Percentiles rank a stretch among this genome's conserved stretches.
Conservation (phyloP, 2,888 invertebrate species). For the Acrobasis repandana region DNA sequence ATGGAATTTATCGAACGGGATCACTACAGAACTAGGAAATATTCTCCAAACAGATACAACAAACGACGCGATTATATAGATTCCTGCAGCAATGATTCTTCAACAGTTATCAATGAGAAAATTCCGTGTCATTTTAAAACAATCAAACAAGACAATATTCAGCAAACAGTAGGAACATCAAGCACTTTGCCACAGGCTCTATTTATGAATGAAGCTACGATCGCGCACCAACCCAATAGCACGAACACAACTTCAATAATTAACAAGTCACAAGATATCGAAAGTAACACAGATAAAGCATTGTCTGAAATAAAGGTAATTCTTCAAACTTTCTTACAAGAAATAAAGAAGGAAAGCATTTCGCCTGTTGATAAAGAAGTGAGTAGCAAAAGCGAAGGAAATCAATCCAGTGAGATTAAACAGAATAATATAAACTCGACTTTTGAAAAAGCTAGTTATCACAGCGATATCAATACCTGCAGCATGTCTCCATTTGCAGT, state of each 20-base stretch:
- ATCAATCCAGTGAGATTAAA: slow-evolving; percentile 30
- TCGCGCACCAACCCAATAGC: slow-evolving; percentile 30
- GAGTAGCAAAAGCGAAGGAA: slow-evolving; percentile 38
- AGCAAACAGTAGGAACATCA: slow-evolving; percentile 41
- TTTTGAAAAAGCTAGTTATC: slow-evolving; percentile 37
- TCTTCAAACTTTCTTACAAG: slow-evolving; percentile 64
- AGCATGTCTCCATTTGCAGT: slow-evolving; percentile 39
- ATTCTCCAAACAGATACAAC: slow-evolving; percentile 2
- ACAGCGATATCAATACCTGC: slow-evolving; percentile 45
- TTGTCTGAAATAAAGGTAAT: slow-evolving; percentile 74
- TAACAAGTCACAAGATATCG: slow-evolving; percentile 52
- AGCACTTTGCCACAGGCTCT: slow-evolving; percentile 43
- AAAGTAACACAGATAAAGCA: slow-evolving; percentile 57
- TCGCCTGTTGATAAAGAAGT: slow-evolving; percentile 50
- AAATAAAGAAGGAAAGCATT: slow-evolving; percentile 65
- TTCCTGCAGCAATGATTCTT: slow-evolving; percentile 38
- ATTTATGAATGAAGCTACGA: slow-evolving; percentile 40
- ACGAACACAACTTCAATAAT: slow-evolving; percentile 43
- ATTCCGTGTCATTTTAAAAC: slow-evolving; percentile 30
- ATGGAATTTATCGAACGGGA: slow-evolving; percentile 48
- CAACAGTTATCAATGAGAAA: slow-evolving; percentile 29
- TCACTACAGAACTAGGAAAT: slow-evolving; percentile 25
- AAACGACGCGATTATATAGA: slow-evolving; percentile 20
- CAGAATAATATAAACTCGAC: slow-evolving; percentile 36
- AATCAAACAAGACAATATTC: slow-evolving; percentile 26